A percentile compares a stretch with the other conserved stretches of the same genome.
phyloP scores from a whole-genome alignment of 1,140 invertebrate species.

The Aphaenogaster ashmeadi region DNA sequence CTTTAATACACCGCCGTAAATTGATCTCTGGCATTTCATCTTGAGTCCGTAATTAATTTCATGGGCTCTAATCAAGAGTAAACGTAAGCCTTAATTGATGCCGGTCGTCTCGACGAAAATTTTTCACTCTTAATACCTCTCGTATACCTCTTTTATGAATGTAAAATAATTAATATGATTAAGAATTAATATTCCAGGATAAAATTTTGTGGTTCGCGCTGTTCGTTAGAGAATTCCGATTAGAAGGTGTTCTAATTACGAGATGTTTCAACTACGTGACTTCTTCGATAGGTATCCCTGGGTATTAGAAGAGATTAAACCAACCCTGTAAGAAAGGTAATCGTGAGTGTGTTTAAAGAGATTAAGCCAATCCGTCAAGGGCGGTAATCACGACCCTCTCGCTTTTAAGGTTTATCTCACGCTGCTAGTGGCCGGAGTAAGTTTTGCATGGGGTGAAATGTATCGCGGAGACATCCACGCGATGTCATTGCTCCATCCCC shows the following conservation, averaged over 20 bases:
- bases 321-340: conserved; percentile 21
- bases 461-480: conserved; percentile 3
- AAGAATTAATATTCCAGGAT: no score
- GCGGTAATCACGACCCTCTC: conserved; percentile 6
- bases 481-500: conserved; percentile 65
- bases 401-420: conserved; percentile 24
- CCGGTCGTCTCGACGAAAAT: neutral
- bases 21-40: conserved; percentile 25
- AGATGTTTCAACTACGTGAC: neutral
- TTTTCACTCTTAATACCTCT: neutral
- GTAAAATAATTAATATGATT: conserved; percentile 8
- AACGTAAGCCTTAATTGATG: conserved; percentile 10
- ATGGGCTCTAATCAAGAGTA: neutral
- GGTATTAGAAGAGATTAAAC: neutral
- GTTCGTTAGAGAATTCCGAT: neutral
- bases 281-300: conserved; percentile 7
- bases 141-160: neutral
- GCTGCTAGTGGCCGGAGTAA: neutral
- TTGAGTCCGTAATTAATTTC: conserved; percentile 34
- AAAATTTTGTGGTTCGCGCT: neutral
- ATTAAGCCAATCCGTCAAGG: neutral
- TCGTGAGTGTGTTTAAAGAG: neutral
- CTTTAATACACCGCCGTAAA: conserved; percentile 40
- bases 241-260: neutral
- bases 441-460: neutral